These are phyloP conservation scores for Isaurus tuberculatus DNA, from an alignment of 92 coral and sea anemone species.

Conservation along the genomic window DNA sequence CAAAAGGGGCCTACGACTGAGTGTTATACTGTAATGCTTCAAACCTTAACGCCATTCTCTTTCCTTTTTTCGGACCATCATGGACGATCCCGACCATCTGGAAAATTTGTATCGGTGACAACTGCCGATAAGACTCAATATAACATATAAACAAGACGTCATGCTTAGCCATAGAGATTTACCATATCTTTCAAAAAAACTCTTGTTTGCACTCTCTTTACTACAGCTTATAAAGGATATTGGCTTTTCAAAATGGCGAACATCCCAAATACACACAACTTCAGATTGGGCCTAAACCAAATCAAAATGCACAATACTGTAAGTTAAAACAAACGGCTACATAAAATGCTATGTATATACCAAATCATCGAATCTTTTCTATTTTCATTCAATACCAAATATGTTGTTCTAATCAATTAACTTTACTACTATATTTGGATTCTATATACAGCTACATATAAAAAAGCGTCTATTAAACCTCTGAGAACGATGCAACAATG, in stretches of 20 bases:
- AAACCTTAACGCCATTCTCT: too few relatives aligned
- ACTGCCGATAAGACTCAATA: too few relatives aligned
- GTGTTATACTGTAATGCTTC: too few relatives aligned
- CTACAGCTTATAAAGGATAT: slow-evolving; percentile 69
- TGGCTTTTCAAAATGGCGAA: slow-evolving; percentile 93
- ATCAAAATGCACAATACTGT: background rate
- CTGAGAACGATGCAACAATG: slow-evolving; percentile 92
- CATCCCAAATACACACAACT: slow-evolving; percentile 91
- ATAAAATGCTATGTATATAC: background rate
- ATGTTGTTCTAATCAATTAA: background rate
- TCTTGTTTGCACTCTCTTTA: too few relatives aligned
- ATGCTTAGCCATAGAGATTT: background rate
- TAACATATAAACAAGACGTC: background rate
- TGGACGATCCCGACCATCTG: too few relatives aligned
- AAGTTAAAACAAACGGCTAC: too few relatives aligned
- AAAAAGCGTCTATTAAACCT: slow-evolving; percentile 54
- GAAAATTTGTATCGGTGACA: too few relatives aligned
- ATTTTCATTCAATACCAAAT: too few relatives aligned
- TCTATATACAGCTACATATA: background rate
- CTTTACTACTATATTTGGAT: background rate
- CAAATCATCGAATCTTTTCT: too few relatives aligned
- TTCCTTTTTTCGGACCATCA: too few relatives aligned
- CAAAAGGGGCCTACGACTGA: too few relatives aligned
- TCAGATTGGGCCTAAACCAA: slow-evolving; percentile 79
- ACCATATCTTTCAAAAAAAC: background rate